Evolutionary conservation across 2,113 vertebrate genomes (phyloP).

Genomic region (Hyperopisus bebe): DNA sequence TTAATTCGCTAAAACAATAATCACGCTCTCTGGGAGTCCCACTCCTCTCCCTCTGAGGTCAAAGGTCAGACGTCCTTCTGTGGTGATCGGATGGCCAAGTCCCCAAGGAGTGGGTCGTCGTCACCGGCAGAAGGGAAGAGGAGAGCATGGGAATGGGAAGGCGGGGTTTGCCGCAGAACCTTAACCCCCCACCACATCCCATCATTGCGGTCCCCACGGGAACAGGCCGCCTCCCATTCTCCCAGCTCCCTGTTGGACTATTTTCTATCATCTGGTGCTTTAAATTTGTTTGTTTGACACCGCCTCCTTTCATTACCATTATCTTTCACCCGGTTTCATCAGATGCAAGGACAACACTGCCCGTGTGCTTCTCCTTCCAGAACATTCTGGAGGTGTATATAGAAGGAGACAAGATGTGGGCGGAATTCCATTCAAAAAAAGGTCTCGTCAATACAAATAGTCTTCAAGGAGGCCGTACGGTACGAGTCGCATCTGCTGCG

Average conservation of each 20-base stretch:
- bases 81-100: constrained; percentile 41
- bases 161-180: constrained; percentile 49
- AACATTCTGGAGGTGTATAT: neutral
- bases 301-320: neutral
- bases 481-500: neutral
- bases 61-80: constrained; percentile 50
- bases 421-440: neutral
- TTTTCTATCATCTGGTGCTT: constrained; percentile 50
- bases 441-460: neutral
- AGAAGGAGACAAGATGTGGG: neutral
- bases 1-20: constrained; percentile 16
- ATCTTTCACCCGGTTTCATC: neutral
- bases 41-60: constrained; percentile 44
- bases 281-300: neutral
- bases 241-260: constrained; percentile 24
- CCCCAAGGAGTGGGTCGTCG: constrained; percentile 46
- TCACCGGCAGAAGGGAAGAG: constrained; percentile 42
- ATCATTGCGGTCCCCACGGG: constrained; percentile 6
- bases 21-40: constrained; percentile 27
- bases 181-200: constrained; percentile 35
- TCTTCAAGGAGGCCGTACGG: neutral
- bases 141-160: constrained; percentile 44
- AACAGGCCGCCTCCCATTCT: constrained; percentile 18
- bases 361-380: neutral
- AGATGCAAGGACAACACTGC: neutral